Percentiles rank a stretch among this genome's conserved stretches.
Evolutionary conservation across 2,797 vertebrate species (phyloP).

Genomic region (Typhlichthys eigenmanni): DNA sequence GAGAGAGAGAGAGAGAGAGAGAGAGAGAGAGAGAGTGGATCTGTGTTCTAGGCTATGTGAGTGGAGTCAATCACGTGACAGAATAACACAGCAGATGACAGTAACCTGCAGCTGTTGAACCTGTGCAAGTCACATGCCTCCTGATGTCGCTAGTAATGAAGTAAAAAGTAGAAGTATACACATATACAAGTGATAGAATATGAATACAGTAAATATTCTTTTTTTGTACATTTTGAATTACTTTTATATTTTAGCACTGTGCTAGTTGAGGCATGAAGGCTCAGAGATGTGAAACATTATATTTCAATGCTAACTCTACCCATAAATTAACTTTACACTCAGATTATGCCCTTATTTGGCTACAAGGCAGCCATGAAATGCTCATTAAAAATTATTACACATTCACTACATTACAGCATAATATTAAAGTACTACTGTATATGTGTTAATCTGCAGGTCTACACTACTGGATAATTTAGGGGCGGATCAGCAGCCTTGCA

Average conservation of each 20-base stretch:
- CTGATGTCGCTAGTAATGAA: neutral
- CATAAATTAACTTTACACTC: too few relatives aligned
- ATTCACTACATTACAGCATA: neutral
- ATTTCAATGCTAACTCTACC: too few relatives aligned
- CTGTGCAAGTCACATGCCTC: constrained; percentile 14
- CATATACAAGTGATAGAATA: neutral
- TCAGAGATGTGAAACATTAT: too few relatives aligned
- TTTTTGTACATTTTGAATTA: too few relatives aligned
- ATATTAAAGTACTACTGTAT: neutral
- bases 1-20: constrained; percentile 1
- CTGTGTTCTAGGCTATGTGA: constrained; percentile 45
- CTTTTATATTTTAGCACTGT: too few relatives aligned
- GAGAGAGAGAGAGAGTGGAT: constrained; percentile 1
- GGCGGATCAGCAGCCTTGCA: constrained; percentile 6
- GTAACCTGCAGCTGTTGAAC: constrained; percentile 53
- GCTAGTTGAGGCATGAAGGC: too few relatives aligned
- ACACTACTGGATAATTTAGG: constrained; percentile 25
- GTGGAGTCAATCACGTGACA: constrained; percentile 45
- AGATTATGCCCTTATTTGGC: neutral
- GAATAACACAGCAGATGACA: constrained; percentile 33
- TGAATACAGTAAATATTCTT: too few relatives aligned
- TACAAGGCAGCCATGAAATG: neutral
- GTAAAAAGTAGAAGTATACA: neutral
- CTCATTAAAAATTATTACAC: neutral
- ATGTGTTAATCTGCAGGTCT: constrained; percentile 14